Evolutionary conservation across 2,113 vertebrate genomes (phyloP).

Genomic region (Sapajus apella): DNA sequence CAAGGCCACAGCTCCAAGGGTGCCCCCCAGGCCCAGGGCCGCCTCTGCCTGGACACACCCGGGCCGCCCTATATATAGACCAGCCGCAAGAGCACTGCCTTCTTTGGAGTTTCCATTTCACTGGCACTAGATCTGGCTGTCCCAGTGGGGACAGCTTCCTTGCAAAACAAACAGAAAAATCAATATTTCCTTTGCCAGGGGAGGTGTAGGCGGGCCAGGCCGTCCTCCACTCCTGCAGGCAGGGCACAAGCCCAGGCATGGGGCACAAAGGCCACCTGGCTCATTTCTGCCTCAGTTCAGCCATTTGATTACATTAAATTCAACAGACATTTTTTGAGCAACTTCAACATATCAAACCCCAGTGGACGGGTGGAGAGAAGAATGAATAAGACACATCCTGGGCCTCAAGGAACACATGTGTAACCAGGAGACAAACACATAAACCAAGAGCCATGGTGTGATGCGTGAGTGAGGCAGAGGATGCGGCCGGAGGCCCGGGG

Average conservation of each 20-base stretch:
- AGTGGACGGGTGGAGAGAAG: background rate
- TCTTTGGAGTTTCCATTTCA: conserved; percentile 44
- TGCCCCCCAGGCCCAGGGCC: fast-evolving
- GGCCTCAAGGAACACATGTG: background rate
- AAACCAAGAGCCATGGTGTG: fast-evolving
- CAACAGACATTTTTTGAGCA: background rate
- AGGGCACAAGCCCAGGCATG: background rate
- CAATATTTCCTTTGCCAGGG: conserved; percentile 49
- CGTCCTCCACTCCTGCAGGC: background rate
- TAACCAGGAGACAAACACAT: background rate
- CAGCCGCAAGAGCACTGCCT: background rate
- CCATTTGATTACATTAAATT: conserved; percentile 1
- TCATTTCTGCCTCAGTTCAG: background rate
- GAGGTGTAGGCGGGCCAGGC: background rate
- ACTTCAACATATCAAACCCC: background rate
- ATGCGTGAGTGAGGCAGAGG: background rate
- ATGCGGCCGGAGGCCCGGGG: background rate
- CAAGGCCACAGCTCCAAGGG: background rate
- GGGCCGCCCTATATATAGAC: conserved; percentile 26
- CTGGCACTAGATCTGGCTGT: conserved; percentile 50
- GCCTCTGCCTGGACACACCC: background rate
- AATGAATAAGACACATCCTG: background rate
- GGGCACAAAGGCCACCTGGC: background rate
- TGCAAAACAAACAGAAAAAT: conserved; percentile 76
- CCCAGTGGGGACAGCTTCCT: conserved; percentile 65